A percentile compares a stretch with the other conserved stretches of the same genome.
Conservation (phyloP, 2,888 invertebrate species). For the Camponotus fellah region DNA sequence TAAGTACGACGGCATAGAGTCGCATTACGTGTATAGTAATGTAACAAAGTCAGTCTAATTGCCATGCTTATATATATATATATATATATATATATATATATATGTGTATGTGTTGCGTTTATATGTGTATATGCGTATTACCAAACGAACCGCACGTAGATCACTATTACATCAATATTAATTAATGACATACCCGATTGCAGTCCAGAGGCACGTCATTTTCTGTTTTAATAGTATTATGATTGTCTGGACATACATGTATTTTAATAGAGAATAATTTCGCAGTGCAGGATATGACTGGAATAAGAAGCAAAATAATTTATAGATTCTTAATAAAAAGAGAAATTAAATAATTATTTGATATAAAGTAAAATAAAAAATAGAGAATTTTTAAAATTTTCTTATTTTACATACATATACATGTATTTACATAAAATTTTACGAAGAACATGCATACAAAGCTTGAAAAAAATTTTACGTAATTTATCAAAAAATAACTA, state of each 20-base stretch:
- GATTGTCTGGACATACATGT: neutral
- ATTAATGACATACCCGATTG: slow-evolving; percentile 38
- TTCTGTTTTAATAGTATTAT: slow-evolving; percentile 24
- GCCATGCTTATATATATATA: slow-evolving; percentile 38
- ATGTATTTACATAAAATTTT: too few relatives aligned
- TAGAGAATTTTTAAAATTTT: too few relatives aligned
- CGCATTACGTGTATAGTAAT: slow-evolving; percentile 51
- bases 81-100: slow-evolving; percentile 2
- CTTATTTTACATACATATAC: too few relatives aligned
- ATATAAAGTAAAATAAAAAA: neutral
- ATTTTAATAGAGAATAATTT: slow-evolving; percentile 28
- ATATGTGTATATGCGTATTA: neutral
- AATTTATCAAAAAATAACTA: neutral
- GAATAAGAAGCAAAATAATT: neutral
- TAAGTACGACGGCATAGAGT: slow-evolving; percentile 64
- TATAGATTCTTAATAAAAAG: neutral
- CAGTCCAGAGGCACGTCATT: slow-evolving; percentile 19
- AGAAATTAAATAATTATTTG: neutral
- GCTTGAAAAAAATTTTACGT: too few relatives aligned
- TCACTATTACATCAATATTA: slow-evolving; percentile 50
- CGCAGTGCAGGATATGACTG: neutral
- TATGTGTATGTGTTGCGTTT: neutral
- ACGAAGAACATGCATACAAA: too few relatives aligned
- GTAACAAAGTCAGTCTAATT: slow-evolving; percentile 66
- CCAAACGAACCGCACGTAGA: slow-evolving; percentile 52